Evolutionary conservation across 2,113 vertebrate genomes (phyloP).

Genomic region (Nycticryphes semicollaris): DNA sequence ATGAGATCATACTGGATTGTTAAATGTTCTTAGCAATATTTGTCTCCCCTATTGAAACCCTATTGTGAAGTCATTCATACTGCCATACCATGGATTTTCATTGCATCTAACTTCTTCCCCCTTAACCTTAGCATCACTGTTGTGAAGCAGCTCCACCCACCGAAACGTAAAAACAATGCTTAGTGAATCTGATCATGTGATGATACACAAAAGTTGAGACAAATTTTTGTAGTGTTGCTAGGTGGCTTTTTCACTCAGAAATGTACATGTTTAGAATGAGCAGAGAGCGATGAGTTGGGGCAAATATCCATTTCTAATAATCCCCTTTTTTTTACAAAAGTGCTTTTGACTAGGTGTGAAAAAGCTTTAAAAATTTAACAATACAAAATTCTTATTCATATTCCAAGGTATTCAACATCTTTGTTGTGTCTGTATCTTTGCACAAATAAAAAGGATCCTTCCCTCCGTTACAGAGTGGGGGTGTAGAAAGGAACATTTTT

Average conservation of each 20-base stretch:
- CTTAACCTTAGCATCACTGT: not conserved
- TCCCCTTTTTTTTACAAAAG: not conserved
- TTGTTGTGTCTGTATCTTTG: not conserved
- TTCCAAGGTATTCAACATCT: not conserved
- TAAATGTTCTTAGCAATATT: not conserved
- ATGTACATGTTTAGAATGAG: not conserved
- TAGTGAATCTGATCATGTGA: not conserved
- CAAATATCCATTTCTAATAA: not conserved
- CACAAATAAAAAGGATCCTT: not conserved
- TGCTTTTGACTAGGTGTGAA: not conserved
- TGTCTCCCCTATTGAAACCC: not conserved
- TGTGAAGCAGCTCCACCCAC: not conserved
- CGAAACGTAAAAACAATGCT: not conserved
- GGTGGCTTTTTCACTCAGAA: not conserved
- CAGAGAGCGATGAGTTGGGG: not conserved
- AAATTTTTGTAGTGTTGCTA: not conserved
- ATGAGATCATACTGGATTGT: not conserved
- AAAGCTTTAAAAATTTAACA: not conserved
- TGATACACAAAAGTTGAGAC: not conserved
- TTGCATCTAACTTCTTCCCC: not conserved
- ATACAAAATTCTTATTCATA: not conserved
- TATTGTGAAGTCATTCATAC: not conserved
- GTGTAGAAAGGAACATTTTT: not conserved
- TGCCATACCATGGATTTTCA: not conserved
- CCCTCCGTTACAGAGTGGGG: not conserved